Evolutionary conservation across 2,888 invertebrate species (phyloP).

Genomic region (Caenorhabditis sp.): DNA sequence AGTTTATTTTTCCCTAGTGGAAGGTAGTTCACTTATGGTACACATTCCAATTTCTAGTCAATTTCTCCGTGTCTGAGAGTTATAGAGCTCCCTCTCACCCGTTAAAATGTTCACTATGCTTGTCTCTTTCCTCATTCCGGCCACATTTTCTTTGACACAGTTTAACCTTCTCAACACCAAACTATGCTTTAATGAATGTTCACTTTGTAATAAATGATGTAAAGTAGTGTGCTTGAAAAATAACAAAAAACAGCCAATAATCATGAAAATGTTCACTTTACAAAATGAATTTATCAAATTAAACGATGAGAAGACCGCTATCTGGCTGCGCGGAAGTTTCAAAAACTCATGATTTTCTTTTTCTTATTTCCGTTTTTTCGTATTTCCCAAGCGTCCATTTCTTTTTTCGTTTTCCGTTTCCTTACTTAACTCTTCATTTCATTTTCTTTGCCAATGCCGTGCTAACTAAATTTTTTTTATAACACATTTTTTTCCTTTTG

Average conservation of each 20-base stretch:
- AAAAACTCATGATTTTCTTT: too few relatives aligned
- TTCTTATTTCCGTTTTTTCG: not conserved
- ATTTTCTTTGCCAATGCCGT: too few relatives aligned
- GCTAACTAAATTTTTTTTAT: not conserved
- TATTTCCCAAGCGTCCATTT: not conserved
- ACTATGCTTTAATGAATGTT: slow-evolving; percentile 42
- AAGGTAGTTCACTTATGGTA: slow-evolving; percentile 45
- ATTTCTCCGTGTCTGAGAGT: slow-evolving; percentile 49
- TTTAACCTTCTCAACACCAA: not conserved
- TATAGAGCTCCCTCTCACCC: slow-evolving; percentile 27
- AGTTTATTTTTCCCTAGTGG: slow-evolving; percentile 9
- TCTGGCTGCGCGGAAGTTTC: too few relatives aligned
- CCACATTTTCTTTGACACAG: too few relatives aligned
- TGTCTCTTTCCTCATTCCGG: slow-evolving; percentile 16
- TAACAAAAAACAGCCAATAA: too few relatives aligned
- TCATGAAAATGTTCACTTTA: too few relatives aligned
- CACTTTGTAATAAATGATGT: slow-evolving; percentile 29
- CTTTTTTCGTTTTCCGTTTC: not conserved
- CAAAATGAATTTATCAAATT: not conserved
- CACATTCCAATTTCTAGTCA: slow-evolving; percentile 59
- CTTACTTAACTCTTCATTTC: not conserved
- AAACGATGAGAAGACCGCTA: too few relatives aligned
- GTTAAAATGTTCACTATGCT: slow-evolving; percentile 24
- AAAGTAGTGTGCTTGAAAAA: not conserved
- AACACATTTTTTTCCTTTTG: too few relatives aligned